Percentiles rank a stretch among this genome's conserved stretches.
These are phyloP conservation scores for Atherix ibis DNA, from an alignment of 2,888 invertebrate species.

Conservation along the genomic window DNA sequence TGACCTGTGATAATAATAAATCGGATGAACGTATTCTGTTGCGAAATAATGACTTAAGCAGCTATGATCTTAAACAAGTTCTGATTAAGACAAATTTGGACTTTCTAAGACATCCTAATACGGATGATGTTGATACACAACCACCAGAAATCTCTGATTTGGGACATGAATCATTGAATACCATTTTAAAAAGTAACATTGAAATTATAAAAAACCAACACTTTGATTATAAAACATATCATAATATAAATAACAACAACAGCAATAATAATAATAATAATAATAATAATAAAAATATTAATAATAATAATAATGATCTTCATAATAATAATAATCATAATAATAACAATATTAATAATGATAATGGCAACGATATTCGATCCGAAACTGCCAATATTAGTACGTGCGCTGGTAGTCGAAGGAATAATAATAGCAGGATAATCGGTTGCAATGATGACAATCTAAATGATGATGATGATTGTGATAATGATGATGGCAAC, in stretches of 20 bases:
- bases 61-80: slow-evolving; percentile 18
- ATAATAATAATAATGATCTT: no score
- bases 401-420: neutral
- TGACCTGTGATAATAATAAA: slow-evolving; percentile 17
- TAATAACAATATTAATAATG: neutral
- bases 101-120: slow-evolving; percentile 9
- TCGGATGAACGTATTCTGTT: slow-evolving; percentile 16
- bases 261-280: slow-evolving; percentile 3
- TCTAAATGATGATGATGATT: slow-evolving; percentile 10
- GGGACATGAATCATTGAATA: slow-evolving; percentile 12
- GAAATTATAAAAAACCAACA: slow-evolving; percentile 14
- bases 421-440: neutral
- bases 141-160: slow-evolving; percentile 6
- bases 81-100: slow-evolving; percentile 16
- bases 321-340: no score
- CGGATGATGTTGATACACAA: slow-evolving; percentile 2
- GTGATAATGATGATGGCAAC: slow-evolving; percentile 10
- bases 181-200: slow-evolving; percentile 13
- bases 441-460: slow-evolving; percentile 8
- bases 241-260: no score
- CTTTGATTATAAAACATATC: neutral
- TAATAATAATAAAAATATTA: neutral
- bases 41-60: slow-evolving; percentile 14
- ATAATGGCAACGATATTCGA: no score
- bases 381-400: no score